Conservation (phyloP, 2,797 vertebrate genomes). For the Mormyrus proboscirostris region DNA sequence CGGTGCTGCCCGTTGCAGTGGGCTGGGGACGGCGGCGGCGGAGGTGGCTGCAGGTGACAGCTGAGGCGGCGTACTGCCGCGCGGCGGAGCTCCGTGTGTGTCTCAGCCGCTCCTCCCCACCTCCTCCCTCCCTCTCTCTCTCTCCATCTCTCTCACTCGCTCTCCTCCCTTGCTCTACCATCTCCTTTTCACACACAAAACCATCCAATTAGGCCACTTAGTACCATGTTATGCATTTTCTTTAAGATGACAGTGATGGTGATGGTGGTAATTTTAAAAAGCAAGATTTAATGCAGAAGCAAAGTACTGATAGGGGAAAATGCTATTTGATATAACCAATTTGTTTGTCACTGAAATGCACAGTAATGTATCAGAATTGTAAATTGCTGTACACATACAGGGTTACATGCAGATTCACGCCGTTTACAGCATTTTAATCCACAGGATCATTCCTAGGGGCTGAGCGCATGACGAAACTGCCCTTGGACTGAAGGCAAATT, state of each 20-base stretch:
- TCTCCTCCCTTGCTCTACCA: background rate
- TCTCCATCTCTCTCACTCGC: background rate
- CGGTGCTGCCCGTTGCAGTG: constrained; percentile 24
- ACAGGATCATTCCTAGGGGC: background rate
- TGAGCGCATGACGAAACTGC: background rate
- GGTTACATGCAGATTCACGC: background rate
- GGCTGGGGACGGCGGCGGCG: constrained; percentile 33
- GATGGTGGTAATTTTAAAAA: background rate
- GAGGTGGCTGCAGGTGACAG: constrained; percentile 27
- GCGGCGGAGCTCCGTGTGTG: background rate
- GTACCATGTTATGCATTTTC: constrained; percentile 38
- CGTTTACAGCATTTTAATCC: background rate
- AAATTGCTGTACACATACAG: background rate
- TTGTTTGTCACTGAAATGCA: background rate
- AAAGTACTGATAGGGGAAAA: background rate
- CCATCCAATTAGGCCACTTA: constrained; percentile 40
- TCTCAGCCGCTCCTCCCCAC: background rate
- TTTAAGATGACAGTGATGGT: constrained; percentile 11
- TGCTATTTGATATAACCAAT: background rate
- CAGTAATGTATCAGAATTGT: background rate
- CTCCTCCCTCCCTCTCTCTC: background rate
- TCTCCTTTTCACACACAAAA: constrained; percentile 17
- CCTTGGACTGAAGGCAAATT: background rate
- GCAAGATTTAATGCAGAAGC: background rate
- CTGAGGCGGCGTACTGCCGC: background rate